Evolutionary conservation across 1,140 invertebrate genomes (phyloP).

Genomic region (Neoseiulus cucumeris): DNA sequence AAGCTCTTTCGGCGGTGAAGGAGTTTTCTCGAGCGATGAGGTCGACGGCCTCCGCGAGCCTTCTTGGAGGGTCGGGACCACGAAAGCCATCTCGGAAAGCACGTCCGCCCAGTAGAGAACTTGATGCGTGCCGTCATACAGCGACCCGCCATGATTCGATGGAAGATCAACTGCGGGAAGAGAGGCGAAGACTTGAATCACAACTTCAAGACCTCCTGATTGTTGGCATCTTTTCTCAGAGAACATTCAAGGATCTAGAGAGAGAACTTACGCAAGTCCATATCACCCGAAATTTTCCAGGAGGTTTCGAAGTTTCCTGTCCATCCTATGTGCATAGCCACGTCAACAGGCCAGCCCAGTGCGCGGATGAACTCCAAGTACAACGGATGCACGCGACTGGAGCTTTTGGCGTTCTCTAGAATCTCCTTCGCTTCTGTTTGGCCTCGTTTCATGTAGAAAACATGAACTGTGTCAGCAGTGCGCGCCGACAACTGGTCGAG

Average conservation of each 20-base stretch:
- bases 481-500: constrained; percentile 59
- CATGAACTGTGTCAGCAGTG: constrained; percentile 74
- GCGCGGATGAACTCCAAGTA: constrained; percentile 59
- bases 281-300: constrained; percentile 33
- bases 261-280: constrained; percentile 14
- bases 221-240: no score
- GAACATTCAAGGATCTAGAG: no score
- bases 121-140: constrained; percentile 47
- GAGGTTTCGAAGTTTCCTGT: constrained; percentile 62
- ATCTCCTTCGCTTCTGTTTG: constrained; percentile 56
- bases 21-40: not conserved
- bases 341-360: constrained; percentile 64
- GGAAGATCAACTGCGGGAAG: constrained; percentile 13
- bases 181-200: not conserved
- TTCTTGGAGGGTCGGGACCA: constrained; percentile 46
- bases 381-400: constrained; percentile 38
- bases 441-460: constrained; percentile 77
- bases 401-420: constrained; percentile 52
- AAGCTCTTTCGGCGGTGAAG: not conserved
- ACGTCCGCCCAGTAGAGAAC: constrained; percentile 93
- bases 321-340: constrained; percentile 65
- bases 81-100: constrained; percentile 75
- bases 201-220: no score
- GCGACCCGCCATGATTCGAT: constrained; percentile 35
- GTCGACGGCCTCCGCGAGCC: not conserved